phyloP scores from a whole-genome alignment of 2,888 invertebrate genomes.

The Dasysyrphus albostriatus region DNA sequence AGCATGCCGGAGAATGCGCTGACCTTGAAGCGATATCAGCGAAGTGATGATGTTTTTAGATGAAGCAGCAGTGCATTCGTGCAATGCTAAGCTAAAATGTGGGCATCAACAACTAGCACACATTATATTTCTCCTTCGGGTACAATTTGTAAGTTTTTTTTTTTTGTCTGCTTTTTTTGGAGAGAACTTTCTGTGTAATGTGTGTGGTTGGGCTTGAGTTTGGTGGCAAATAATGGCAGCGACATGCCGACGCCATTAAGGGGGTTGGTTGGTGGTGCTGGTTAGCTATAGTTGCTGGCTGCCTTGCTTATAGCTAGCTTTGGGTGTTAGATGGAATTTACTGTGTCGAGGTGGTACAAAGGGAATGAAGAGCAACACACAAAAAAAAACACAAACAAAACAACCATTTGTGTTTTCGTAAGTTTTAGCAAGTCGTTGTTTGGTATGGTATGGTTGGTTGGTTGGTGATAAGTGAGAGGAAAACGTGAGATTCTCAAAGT shows the following conservation, averaged over 20 bases:
- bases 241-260: conserved; percentile 70
- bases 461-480: conserved; percentile 49
- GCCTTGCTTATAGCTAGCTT: conserved; percentile 25
- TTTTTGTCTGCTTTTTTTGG: conserved; percentile 32
- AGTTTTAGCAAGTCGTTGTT: conserved; percentile 43
- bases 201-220: conserved; percentile 43
- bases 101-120: conserved; percentile 53
- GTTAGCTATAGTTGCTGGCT: background rate
- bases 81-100: conserved; percentile 29
- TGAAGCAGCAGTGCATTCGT: conserved; percentile 69
- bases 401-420: conserved; percentile 40
- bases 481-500: conserved; percentile 43
- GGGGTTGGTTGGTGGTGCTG: conserved; percentile 60
- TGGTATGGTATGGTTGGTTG: conserved; percentile 8
- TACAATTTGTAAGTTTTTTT: conserved; percentile 31
- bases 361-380: conserved; percentile 23
- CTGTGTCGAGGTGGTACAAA: conserved; percentile 25
- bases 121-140: conserved; percentile 44
- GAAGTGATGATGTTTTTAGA: conserved; percentile 70
- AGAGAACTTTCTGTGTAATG: conserved; percentile 52
- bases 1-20: conserved; percentile 34
- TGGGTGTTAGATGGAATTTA: conserved; percentile 69
- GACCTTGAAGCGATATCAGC: conserved; percentile 74
- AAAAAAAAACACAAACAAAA: background rate
- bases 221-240: conserved; percentile 59